phyloP scores from a whole-genome alignment of 1,140 invertebrate species.

The Dinoponera quadriceps region DNA sequence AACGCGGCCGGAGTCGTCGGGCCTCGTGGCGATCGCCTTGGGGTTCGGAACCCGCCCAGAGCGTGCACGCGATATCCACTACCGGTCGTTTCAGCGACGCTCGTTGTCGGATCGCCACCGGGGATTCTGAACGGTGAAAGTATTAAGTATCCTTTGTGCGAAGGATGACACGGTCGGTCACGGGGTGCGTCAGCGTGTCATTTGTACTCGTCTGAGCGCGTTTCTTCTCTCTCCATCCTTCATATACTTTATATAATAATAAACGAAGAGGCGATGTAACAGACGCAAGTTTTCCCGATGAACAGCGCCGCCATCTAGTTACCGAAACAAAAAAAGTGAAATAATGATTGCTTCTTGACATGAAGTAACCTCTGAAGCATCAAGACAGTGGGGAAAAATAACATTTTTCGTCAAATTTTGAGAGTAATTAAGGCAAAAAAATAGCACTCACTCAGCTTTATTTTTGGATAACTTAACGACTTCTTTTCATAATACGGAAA shows the following conservation, averaged over 20 bases:
- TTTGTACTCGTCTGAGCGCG: slow-evolving; percentile 11
- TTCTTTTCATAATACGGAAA: too few relatives aligned
- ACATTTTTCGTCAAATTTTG: too few relatives aligned
- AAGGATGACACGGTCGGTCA: slow-evolving; percentile 47
- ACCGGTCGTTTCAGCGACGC: slow-evolving; percentile 80
- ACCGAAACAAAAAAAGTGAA: too few relatives aligned
- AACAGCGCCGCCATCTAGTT: too few relatives aligned
- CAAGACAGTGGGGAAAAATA: too few relatives aligned
- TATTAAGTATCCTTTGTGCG: slow-evolving; percentile 58
- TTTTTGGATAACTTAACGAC: too few relatives aligned
- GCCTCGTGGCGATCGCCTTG: slow-evolving; percentile 79
- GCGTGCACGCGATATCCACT: slow-evolving; percentile 79
- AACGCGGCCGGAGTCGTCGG: slow-evolving; percentile 81
- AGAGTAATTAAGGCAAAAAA: too few relatives aligned
- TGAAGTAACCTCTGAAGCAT: too few relatives aligned
- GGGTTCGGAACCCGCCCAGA: slow-evolving; percentile 82
- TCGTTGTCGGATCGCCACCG: slow-evolving; percentile 55
- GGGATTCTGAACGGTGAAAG: slow-evolving; percentile 44
- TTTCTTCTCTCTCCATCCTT: background rate
- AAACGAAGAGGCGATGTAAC: background rate
- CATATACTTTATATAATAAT: background rate
- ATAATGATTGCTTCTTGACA: too few relatives aligned
- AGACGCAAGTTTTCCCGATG: too few relatives aligned
- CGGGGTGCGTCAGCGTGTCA: slow-evolving; percentile 21
- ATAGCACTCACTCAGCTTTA: too few relatives aligned